Evolutionary conservation across 2,888 invertebrate species (phyloP).

Genomic region (Epinotia ramella): DNA sequence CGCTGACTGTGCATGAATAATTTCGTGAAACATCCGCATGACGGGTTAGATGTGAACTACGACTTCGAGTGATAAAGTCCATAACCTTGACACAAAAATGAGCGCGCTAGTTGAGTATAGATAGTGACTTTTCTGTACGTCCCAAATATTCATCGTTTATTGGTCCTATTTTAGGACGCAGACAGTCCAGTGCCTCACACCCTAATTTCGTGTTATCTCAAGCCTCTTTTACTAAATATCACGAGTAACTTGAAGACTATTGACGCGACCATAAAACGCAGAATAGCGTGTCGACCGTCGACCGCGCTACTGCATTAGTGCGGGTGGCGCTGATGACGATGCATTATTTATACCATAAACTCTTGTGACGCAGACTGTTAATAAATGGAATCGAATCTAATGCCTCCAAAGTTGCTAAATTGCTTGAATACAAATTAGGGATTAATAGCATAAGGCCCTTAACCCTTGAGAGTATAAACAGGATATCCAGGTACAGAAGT

Average conservation of each 20-base stretch:
- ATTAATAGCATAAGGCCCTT: slow-evolving; percentile 28
- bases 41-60: neutral
- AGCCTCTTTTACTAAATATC: neutral
- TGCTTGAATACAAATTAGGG: slow-evolving; percentile 42
- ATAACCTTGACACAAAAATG: neutral
- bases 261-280: slow-evolving; percentile 4
- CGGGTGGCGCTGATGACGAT: slow-evolving; percentile 19
- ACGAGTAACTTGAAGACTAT: slow-evolving; percentile 2
- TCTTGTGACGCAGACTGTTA: slow-evolving; percentile 31
- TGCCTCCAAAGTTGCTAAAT: slow-evolving; percentile 27
- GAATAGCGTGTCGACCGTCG: slow-evolving; percentile 5
- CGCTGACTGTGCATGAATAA: too few species aligned
- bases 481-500: neutral
- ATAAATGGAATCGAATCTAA: slow-evolving; percentile 35
- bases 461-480: neutral
- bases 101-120: neutral
- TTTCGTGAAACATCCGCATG: neutral
- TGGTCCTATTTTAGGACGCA: slow-evolving; percentile 15
- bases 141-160: neutral
- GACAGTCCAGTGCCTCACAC: slow-evolving; percentile 16
- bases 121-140: neutral
- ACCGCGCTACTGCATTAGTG: slow-evolving; percentile 6
- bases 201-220: slow-evolving; percentile 19
- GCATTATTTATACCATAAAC: slow-evolving; percentile 38
- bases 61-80: neutral